Evolutionary conservation across 2,888 invertebrate species (phyloP), one percentile per base, ranked within the genome.

Genomic region (Amphipyra tragopoginis): DNA sequence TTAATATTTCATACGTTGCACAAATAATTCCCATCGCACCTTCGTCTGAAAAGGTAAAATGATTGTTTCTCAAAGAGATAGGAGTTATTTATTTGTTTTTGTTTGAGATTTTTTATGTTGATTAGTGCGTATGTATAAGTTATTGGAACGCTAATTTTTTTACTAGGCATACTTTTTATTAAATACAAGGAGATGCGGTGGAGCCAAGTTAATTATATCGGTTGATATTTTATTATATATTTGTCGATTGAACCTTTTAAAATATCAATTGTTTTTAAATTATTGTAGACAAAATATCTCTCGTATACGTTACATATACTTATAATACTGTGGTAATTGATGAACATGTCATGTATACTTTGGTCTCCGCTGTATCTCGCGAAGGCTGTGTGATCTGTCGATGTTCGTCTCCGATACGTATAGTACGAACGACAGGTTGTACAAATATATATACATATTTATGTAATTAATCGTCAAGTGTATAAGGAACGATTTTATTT

Each of bases 101-200:
- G 75, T 78, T 81, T 73, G 71, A 74, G 77, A 74, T 75, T 79
- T 79, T 69, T 74, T 71, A 78, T 72, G 81, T 77, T 79, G 69
- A 77, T 82, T 80, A 78, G 77, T 77, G 58, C 29, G 62, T 80
- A 74, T 76, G 54, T 65, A 50, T 74, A 69, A 77, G 62, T 72
- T 82, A 76, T 72, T 77, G 56, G 65, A 72, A 76, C 52, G 55
- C 61, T 54, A 61, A 56, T 60, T 72, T 61, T 74, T 61, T 64
- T 50, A 51, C n/a, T 21, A 21, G 21, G 55, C 59, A 63, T 70
- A 44, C 29, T 49, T 50, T 55, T 71, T 63, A 55, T 54, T 48
- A 26, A 53, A 59, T 55, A 42, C 56, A 74, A 59, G 60, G 59
- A 65, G 56, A 65, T 65, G 58, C 61, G 45, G 60, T 68, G 64